These are phyloP conservation scores for Sarcophaga caerulescens DNA, from an alignment of 2,888 invertebrate genomes.

Conservation along the genomic window DNA sequence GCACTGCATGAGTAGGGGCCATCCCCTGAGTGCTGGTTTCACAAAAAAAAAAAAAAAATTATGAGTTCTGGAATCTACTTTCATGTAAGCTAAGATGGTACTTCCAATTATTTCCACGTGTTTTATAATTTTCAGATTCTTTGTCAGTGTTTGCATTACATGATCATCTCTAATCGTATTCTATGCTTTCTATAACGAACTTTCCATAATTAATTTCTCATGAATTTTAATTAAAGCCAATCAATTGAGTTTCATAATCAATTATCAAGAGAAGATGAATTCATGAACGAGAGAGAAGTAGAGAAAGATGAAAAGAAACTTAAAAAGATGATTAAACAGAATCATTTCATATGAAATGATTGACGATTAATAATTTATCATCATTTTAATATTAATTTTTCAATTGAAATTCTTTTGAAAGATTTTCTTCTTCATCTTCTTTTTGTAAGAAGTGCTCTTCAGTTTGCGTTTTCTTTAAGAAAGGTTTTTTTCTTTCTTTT, in stretches of 20 bases:
- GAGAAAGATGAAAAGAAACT: not conserved
- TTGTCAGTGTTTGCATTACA: not conserved
- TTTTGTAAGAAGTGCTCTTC: not conserved
- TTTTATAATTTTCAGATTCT: not conserved
- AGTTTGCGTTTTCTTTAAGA: not conserved
- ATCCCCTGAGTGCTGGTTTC: no score
- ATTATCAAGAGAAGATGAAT: not conserved
- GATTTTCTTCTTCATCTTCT: not conserved
- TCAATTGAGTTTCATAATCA: conserved; percentile 23
- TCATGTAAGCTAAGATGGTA: no score
- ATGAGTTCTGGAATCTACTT: no score
- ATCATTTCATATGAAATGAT: conserved; percentile 39
- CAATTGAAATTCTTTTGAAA: conserved; percentile 10
- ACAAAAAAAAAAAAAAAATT: no score
- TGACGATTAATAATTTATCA: conserved; percentile 68
- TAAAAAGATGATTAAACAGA: conserved; percentile 42
- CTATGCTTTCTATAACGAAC: not conserved
- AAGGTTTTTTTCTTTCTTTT: no score
- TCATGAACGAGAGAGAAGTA: not conserved
- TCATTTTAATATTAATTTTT: conserved; percentile 49
- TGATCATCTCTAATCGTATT: not conserved
- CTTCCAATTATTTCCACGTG: no score
- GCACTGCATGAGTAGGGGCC: no score
- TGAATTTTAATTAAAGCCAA: conserved; percentile 24
- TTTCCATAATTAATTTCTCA: conserved; percentile 23